These are phyloP conservation scores for Tor tambroides DNA, from an alignment of 2,113 vertebrate genomes.

Conservation along the genomic window DNA sequence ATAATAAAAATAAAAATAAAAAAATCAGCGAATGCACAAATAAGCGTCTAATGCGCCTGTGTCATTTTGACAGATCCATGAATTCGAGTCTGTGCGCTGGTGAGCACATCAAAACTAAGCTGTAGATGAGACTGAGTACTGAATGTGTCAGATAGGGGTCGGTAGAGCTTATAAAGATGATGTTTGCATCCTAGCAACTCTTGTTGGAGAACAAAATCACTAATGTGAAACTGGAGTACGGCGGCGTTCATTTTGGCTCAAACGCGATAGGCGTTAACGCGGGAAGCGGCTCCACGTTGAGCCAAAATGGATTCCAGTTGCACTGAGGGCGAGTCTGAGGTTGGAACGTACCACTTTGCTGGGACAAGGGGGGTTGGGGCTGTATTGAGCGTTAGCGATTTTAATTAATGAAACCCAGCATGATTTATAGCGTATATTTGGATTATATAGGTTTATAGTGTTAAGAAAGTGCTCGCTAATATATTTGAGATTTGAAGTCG, in stretches of 20 bases:
- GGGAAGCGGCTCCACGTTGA: background rate
- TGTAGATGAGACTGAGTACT: background rate
- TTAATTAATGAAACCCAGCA: background rate
- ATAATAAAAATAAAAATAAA: background rate
- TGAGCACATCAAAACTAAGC: conserved; percentile 60
- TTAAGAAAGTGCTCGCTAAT: background rate
- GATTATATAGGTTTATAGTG: rapidly evolving
- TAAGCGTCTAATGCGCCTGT: background rate
- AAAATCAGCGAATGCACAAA: background rate
- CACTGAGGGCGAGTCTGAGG: no score
- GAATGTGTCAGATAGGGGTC: conserved; percentile 65
- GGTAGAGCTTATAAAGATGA: conserved; percentile 48
- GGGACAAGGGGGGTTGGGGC: background rate
- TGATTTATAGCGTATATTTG: background rate
- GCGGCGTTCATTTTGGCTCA: conserved; percentile 52
- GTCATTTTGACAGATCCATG: background rate
- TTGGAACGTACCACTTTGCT: conserved; percentile 35
- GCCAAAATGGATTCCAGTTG: conserved; percentile 52
- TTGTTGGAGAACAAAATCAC: background rate
- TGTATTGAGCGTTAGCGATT: background rate
- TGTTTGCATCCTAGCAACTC: conserved; percentile 53
- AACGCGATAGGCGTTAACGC: background rate
- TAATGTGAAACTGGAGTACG: conserved; percentile 33
- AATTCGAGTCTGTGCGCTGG: conserved; percentile 18
- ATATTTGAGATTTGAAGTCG: background rate